Evolutionary conservation across 2,113 vertebrate species (phyloP).

Genomic region (Phodopus roborovskii): DNA sequence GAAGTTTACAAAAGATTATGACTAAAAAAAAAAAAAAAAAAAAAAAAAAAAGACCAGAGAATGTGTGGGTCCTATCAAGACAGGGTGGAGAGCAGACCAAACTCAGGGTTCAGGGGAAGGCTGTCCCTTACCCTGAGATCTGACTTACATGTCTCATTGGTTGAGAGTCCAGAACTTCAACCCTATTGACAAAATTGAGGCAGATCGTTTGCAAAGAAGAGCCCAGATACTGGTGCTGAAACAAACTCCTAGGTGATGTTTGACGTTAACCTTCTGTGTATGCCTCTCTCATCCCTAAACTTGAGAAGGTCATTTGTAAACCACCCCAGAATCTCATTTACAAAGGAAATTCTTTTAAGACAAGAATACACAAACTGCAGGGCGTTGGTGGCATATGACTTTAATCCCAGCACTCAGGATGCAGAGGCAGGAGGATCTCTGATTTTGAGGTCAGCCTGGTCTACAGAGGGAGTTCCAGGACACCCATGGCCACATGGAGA

Average conservation of each 20-base stretch:
- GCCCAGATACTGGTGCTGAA: not conserved
- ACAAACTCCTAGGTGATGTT: not conserved
- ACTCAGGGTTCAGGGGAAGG: not conserved
- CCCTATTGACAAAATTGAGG: not conserved
- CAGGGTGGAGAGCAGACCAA: not conserved
- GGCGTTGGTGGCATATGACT: no score
- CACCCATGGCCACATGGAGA: not conserved
- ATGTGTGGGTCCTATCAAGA: no score
- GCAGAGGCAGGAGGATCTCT: not conserved
- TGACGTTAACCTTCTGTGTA: not conserved
- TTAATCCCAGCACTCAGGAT: no score
- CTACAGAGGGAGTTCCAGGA: not conserved
- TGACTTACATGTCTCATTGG: not conserved
- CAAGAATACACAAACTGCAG: not conserved
- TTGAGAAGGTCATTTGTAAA: not conserved
- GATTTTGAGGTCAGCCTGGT: not conserved
- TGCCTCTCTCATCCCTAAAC: not conserved
- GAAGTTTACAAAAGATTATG: not conserved
- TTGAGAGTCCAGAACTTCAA: not conserved
- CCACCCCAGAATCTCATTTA: not conserved
- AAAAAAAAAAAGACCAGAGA: not conserved
- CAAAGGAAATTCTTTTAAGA: not conserved
- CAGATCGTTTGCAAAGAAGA: not conserved
- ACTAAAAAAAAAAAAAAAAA: not conserved
- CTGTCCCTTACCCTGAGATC: not conserved